These are phyloP conservation scores for Orthosia cruda DNA, from an alignment of 2,888 invertebrate species.

Conservation along the genomic window DNA sequence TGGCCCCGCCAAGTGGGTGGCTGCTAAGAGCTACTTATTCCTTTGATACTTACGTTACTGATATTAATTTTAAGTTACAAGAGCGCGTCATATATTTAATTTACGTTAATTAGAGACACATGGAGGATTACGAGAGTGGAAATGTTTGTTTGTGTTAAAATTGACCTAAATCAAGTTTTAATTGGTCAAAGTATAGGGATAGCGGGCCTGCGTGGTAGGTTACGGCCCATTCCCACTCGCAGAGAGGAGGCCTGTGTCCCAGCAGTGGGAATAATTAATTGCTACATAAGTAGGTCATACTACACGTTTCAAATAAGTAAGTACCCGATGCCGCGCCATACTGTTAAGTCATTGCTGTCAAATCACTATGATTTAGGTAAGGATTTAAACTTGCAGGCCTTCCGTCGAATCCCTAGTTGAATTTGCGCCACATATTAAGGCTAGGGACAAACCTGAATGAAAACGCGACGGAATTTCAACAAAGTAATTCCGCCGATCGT, in stretches of 20 bases:
- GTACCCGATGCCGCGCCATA: too few species aligned
- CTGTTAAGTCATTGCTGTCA: too few species aligned
- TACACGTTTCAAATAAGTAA: too few species aligned
- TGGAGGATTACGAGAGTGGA: neutral
- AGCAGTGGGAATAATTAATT: too few species aligned
- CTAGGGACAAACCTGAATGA: neutral
- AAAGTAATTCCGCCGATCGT: neutral
- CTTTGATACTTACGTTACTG: constrained; percentile 30
- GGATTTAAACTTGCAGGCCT: constrained; percentile 19
- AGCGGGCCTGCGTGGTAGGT: too few species aligned
- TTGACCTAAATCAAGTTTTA: too few species aligned
- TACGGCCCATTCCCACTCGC: too few species aligned
- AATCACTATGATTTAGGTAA: too few species aligned
- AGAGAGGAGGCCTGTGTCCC: too few species aligned
- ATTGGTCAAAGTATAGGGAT: too few species aligned
- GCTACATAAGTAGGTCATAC: too few species aligned
- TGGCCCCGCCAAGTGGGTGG: constrained; percentile 32
- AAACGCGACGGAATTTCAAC: neutral
- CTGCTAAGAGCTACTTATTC: constrained; percentile 32
- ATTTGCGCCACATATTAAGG: constrained; percentile 6
- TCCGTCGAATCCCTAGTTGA: constrained; percentile 6
- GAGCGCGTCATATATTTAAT: constrained; percentile 17
- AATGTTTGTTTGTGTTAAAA: neutral
- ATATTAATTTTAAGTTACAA: constrained; percentile 42
- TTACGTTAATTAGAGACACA: neutral